Conservation (phyloP, 2,113 vertebrate genomes). For the crab-eating macaque (Macaca fascicularis) region DNA sequence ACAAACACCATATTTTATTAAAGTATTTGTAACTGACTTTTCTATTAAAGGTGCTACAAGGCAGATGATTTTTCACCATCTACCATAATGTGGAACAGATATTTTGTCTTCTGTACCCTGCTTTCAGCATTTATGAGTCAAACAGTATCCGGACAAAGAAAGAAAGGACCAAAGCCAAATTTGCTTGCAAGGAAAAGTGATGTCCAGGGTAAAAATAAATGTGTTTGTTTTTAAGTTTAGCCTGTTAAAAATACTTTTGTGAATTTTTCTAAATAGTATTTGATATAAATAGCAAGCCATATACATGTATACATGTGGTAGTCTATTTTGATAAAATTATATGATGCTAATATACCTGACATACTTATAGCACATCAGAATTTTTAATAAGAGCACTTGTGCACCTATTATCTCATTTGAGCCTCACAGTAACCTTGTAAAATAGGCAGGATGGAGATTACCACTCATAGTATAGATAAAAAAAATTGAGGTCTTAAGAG, state of each 20-base stretch:
- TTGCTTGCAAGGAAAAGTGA: slow-evolving; percentile 75
- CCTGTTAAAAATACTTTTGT: background rate
- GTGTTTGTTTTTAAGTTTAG: slow-evolving; percentile 46
- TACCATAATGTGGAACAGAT: slow-evolving; percentile 83
- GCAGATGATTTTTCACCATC: slow-evolving; percentile 71
- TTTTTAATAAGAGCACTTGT: background rate
- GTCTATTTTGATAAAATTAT: background rate
- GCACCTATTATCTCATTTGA: background rate
- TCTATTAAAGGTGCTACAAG: slow-evolving; percentile 66
- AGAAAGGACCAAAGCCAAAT: slow-evolving; percentile 77
- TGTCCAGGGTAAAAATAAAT: slow-evolving; percentile 81
- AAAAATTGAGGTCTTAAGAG: background rate
- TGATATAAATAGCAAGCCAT: slow-evolving; percentile 2
- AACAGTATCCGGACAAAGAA: slow-evolving; percentile 82
- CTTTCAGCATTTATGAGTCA: slow-evolving; percentile 76
- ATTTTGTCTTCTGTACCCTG: slow-evolving; percentile 78
- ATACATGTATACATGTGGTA: background rate
- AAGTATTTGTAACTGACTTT: slow-evolving; percentile 52
- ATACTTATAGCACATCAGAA: background rate
- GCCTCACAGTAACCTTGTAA: background rate
- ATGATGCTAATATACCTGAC: background rate
- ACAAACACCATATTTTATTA: background rate
- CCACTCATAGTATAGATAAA: background rate
- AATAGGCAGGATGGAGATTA: background rate
- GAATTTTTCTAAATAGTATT: slow-evolving; percentile 26